Evolutionary conservation across 2,888 invertebrate species (phyloP).

Genomic region (Anodontia alba): DNA sequence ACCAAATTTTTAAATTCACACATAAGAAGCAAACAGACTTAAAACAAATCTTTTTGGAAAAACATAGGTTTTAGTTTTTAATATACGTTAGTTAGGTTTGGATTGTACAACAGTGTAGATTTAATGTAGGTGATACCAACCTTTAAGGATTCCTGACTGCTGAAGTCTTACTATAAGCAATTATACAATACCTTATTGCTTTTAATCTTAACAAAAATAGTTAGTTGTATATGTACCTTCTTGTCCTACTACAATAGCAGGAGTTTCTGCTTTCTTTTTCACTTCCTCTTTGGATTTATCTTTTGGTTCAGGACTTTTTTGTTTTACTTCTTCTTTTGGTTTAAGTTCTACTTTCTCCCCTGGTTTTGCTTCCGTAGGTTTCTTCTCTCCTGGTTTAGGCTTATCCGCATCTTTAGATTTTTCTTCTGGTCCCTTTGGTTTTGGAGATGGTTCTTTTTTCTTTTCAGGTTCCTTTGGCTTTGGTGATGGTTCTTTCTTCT

Average conservation of each 20-base stretch:
- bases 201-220: not conserved
- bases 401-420: conserved; percentile 39
- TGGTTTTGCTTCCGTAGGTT: conserved; percentile 38
- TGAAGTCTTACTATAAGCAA: too few relatives aligned
- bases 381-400: conserved; percentile 39
- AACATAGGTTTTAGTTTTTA: too few relatives aligned
- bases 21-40: too few relatives aligned
- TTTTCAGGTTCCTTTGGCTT: conserved; percentile 46
- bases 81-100: too few relatives aligned
- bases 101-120: too few relatives aligned
- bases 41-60: too few relatives aligned
- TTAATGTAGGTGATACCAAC: too few relatives aligned
- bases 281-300: conserved; percentile 12
- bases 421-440: conserved; percentile 37
- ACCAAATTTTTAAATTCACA: too few relatives aligned
- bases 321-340: conserved; percentile 38
- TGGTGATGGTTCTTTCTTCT: conserved; percentile 35
- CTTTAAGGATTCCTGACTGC: too few relatives aligned
- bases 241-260: conserved; percentile 70
- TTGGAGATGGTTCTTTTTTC: conserved; percentile 40
- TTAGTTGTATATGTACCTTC: conserved; percentile 24
- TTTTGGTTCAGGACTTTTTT: conserved; percentile 30
- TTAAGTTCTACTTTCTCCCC: conserved; percentile 28
- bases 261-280: conserved; percentile 29
- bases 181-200: too few relatives aligned